Conservation (phyloP, 2,888 invertebrate genomes). For the Ochlodes sylvanus region DNA sequence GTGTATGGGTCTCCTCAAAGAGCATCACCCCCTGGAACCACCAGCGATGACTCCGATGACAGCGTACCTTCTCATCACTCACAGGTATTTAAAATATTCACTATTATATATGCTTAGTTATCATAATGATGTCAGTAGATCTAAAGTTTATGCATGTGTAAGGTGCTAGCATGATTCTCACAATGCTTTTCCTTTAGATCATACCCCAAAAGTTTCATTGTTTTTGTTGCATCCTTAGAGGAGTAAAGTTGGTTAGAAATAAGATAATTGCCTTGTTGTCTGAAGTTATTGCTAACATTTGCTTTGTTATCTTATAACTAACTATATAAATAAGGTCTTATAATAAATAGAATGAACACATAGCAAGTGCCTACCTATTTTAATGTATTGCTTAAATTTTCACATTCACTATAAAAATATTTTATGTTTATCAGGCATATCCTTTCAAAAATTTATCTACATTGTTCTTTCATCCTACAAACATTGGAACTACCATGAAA, state of each 20-base stretch:
- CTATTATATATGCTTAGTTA: not conserved
- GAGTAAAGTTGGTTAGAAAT: slow-evolving; percentile 32
- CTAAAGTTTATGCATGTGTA: not conserved
- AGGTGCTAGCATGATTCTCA: not conserved
- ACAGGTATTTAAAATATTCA: slow-evolving; percentile 59
- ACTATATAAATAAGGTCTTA: no score
- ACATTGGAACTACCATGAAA: no score
- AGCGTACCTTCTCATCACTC: slow-evolving; percentile 88
- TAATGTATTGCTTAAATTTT: no score
- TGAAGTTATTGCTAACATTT: no score
- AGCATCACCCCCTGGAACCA: slow-evolving; percentile 89
- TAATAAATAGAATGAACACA: no score
- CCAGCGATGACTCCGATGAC: slow-evolving; percentile 95
- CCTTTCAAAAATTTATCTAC: no score
- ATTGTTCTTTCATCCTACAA: no score
- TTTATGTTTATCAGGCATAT: no score
- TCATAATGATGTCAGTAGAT: not conserved
- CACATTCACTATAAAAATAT: no score
- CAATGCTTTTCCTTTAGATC: not conserved
- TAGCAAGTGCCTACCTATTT: no score
- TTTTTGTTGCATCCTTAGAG: not conserved
- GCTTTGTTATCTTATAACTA: no score
- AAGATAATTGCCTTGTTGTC: not conserved
- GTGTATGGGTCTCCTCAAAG: slow-evolving; percentile 86
- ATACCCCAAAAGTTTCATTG: not conserved